A percentile compares a stretch with the other conserved stretches of the same genome.
phyloP scores from a whole-genome alignment of 2,888 invertebrate species.

The Sminthurinus aureus region DNA sequence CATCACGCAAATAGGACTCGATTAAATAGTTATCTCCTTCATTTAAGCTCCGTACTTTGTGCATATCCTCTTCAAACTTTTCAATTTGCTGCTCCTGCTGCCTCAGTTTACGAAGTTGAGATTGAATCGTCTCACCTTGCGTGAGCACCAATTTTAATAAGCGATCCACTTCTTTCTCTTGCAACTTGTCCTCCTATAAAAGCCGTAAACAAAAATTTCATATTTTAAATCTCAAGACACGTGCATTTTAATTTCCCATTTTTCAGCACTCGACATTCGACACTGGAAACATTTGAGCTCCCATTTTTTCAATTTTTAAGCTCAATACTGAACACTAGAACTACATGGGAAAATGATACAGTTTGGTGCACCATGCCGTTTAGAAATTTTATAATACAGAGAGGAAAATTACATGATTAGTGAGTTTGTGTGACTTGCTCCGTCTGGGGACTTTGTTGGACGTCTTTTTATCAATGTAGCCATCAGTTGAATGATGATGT shows the following conservation, averaged over 20 bases:
- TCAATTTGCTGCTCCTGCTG: constrained; percentile 82
- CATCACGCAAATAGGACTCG: constrained; percentile 76
- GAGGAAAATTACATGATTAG: constrained; percentile 43
- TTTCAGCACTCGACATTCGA: too few species aligned
- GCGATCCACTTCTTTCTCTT: constrained; percentile 62
- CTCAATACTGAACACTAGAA: neutral
- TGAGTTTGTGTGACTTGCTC: constrained; percentile 44
- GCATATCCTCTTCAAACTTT: constrained; percentile 79
- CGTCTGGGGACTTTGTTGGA: constrained; percentile 47
- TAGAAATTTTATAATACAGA: neutral
- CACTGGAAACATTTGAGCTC: too few species aligned
- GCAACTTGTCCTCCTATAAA: constrained; percentile 32
- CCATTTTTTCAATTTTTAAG: too few species aligned
- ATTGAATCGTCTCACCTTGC: constrained; percentile 70
- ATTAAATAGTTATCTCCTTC: constrained; percentile 81
- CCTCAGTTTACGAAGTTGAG: constrained; percentile 64
- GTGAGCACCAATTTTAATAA: constrained; percentile 69
- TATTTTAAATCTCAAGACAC: too few species aligned
- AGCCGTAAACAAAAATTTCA: neutral
- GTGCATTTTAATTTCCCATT: too few species aligned
- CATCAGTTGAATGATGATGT: constrained; percentile 47
- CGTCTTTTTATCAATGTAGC: constrained; percentile 53
- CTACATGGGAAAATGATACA: neutral
- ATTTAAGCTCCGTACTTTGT: constrained; percentile 75
- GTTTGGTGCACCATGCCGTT: neutral